A percentile compares a stretch with the other conserved stretches of the same genome.
These are phyloP conservation scores for Halcyon smyrnensis DNA, from an alignment of 2,797 vertebrate genomes.

Conservation along the genomic window DNA sequence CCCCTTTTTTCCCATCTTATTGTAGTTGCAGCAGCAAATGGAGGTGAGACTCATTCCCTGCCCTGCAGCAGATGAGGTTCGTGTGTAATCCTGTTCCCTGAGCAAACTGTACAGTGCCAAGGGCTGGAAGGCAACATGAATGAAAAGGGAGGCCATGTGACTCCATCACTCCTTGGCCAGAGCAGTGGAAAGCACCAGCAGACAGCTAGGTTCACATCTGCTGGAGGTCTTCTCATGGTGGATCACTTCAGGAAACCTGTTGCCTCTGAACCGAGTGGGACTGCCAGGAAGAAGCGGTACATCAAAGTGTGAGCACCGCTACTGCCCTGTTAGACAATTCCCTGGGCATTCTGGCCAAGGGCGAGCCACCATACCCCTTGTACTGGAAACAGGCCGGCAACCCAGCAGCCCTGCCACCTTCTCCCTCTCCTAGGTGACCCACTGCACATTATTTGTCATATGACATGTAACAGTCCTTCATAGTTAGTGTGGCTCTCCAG, in stretches of 20 bases:
- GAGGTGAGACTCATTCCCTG: background rate
- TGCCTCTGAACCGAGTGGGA: background rate
- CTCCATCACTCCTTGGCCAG: background rate
- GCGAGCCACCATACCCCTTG: background rate
- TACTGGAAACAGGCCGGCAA: background rate
- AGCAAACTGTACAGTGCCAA: background rate
- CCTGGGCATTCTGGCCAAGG: background rate
- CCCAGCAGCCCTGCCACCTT: background rate
- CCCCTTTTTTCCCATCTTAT: background rate
- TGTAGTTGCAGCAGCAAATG: background rate
- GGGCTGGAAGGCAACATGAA: background rate
- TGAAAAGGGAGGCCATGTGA: background rate
- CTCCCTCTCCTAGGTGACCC: background rate
- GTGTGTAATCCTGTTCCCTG: background rate
- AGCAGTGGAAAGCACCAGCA: background rate
- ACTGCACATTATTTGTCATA: background rate
- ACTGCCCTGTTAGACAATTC: background rate
- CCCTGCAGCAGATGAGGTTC: background rate
- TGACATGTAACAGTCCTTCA: background rate
- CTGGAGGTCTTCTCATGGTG: background rate
- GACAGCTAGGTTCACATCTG: background rate
- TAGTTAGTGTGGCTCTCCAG: background rate
- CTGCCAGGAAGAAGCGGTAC: background rate
- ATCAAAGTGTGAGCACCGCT: accelerated
- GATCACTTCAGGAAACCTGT: background rate